These are phyloP conservation scores for Drosophila prolongata DNA, from an alignment of 2,888 invertebrate species.

Conservation along the genomic window DNA sequence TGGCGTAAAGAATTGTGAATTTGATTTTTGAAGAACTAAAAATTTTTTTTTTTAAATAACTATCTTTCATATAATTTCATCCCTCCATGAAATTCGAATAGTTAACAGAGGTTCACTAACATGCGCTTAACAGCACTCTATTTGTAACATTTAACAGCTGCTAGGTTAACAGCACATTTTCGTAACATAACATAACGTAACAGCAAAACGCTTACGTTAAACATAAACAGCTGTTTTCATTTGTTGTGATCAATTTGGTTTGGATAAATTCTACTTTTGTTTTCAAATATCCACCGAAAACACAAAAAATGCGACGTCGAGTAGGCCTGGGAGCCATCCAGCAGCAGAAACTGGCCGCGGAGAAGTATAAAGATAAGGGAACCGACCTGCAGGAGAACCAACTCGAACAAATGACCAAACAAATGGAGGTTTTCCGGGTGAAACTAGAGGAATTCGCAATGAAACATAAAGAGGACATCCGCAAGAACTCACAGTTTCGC, in stretches of 20 bases:
- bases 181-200: neutral
- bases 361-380: conserved; percentile 96
- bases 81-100: conserved; percentile 6
- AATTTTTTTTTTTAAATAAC: neutral
- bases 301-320: conserved; percentile 89
- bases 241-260: conserved; percentile 1
- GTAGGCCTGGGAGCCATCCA: conserved; percentile 95
- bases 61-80: neutral
- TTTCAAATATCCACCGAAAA: neutral
- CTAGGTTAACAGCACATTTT: neutral
- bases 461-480: conserved; percentile 97
- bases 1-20: too few relatives aligned
- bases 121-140: conserved; percentile 2
- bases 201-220: neutral
- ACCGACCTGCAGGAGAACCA: conserved; percentile 96
- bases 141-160: neutral
- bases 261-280: neutral
- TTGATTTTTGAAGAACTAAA: too few relatives aligned
- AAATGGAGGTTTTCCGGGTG: conserved; percentile 95
- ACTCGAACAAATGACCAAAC: conserved; percentile 96
- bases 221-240: conserved; percentile 1
- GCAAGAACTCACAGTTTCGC: conserved; percentile 96
- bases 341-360: conserved; percentile 93
- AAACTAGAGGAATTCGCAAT: conserved; percentile 98
- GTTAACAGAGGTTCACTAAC: neutral